A percentile compares a stretch with the other conserved stretches of the same genome.
phyloP scores from a whole-genome alignment of 2,888 invertebrate species.

The Tolmerus cingulatus region DNA sequence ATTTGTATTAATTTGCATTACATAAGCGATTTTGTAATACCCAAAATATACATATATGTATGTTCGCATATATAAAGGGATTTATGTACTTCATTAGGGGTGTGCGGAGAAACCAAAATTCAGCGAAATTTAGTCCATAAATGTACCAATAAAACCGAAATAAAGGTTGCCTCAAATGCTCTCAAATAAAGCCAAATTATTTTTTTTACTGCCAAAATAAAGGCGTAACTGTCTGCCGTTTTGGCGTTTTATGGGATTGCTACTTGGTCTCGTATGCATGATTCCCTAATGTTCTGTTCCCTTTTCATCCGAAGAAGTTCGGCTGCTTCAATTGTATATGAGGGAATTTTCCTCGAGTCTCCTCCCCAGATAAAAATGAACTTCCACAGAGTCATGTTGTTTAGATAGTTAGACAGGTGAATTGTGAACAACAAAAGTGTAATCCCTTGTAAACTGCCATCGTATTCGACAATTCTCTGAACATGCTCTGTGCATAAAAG shows the following conservation, averaged over 20 bases:
- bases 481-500: conserved; percentile 46
- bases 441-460: conserved; percentile 20
- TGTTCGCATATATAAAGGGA: not conserved
- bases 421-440: conserved; percentile 38
- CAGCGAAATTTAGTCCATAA: not conserved
- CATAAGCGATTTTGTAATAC: not conserved
- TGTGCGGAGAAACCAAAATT: not conserved
- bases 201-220: conserved; percentile 48
- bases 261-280: conserved; percentile 41
- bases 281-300: conserved; percentile 22
- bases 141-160: conserved; percentile 44
- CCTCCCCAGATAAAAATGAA: conserved; percentile 8
- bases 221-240: conserved; percentile 46
- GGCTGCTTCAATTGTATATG: conserved; percentile 44
- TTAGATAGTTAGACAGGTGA: conserved; percentile 48
- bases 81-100: not conserved
- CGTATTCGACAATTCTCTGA: conserved; percentile 27
- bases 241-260: conserved; percentile 43
- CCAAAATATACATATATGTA: not conserved
- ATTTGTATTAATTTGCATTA: not conserved
- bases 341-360: conserved; percentile 42
- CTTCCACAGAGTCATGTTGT: conserved; percentile 33
- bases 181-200: conserved; percentile 48
- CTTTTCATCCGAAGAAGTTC: not conserved
- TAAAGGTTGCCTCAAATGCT: conserved; percentile 49